Evolutionary conservation across 2,888 invertebrate species (phyloP).

Genomic region (Dione vanillae): DNA sequence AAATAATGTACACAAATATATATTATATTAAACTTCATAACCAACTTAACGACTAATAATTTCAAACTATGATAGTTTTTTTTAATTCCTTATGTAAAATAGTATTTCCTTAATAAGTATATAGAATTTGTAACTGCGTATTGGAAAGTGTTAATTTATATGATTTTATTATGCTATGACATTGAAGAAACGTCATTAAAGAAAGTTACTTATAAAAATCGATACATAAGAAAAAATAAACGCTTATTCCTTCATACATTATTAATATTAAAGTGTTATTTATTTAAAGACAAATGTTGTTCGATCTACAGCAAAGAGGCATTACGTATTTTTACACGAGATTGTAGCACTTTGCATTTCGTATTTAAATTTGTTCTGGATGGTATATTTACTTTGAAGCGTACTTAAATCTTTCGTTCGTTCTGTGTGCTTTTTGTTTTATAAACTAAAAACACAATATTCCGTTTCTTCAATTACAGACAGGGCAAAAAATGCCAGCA

Average conservation of each 20-base stretch:
- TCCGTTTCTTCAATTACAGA: conserved; percentile 6
- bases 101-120: not conserved
- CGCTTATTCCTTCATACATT: conserved; percentile 11
- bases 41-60: no score
- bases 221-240: not conserved
- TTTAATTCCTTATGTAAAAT: not conserved
- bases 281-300: not conserved
- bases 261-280: conserved; percentile 7
- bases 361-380: conserved; percentile 13
- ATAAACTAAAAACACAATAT: conserved; percentile 6
- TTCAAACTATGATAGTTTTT: not conserved
- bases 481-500: not conserved
- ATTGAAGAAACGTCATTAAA: not conserved
- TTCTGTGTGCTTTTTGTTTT: conserved; percentile 15
- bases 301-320: not conserved
- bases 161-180: not conserved
- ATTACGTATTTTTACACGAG: conserved; percentile 4
- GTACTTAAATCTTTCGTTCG: not conserved
- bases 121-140: no score
- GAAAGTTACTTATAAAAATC: conserved; percentile 5
- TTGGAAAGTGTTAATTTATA: not conserved
- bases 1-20: not conserved
- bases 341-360: conserved; percentile 10
- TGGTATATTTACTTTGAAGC: conserved; percentile 18
- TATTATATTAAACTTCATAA: no score